Evolutionary conservation across 2,888 invertebrate species (phyloP).

Genomic region (Salticus scenicus): DNA sequence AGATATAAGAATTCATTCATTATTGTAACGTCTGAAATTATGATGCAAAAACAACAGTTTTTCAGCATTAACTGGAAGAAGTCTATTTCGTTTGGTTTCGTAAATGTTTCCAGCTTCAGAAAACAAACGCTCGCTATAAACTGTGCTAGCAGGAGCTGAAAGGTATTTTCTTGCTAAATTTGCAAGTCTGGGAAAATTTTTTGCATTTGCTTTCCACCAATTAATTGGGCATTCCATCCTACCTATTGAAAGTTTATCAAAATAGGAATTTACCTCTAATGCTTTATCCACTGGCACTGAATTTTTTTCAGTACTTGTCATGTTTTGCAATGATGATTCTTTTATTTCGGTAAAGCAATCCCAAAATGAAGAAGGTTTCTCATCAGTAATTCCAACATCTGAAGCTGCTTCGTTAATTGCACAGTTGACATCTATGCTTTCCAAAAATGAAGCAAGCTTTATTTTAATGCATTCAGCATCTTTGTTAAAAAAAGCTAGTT

Average conservation of each 20-base stretch:
- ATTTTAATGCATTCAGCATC: background rate
- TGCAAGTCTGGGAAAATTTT: slow-evolving; percentile 2
- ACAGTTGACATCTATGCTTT: background rate
- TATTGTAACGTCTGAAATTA: background rate
- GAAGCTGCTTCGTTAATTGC: background rate
- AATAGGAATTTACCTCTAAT: background rate
- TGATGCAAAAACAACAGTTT: slow-evolving; percentile 1
- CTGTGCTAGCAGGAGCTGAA: slow-evolving; percentile 7
- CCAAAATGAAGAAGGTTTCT: background rate
- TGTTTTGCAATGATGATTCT: too few relatives aligned
- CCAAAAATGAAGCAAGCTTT: background rate
- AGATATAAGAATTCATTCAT: background rate
- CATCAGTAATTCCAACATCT: background rate
- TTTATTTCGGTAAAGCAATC: background rate
- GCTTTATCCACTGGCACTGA: background rate
- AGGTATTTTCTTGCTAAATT: background rate
- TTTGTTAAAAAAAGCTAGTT: background rate
- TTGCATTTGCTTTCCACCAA: slow-evolving; percentile 9
- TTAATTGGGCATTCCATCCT: background rate
- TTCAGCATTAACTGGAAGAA: slow-evolving; percentile 10
- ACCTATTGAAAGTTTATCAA: background rate
- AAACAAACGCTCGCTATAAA: slow-evolving; percentile 1
- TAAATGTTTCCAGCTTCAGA: slow-evolving; percentile 9
- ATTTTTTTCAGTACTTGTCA: background rate
- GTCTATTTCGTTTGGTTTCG: background rate